These are phyloP conservation scores for Glomeris maerens DNA, from an alignment of 1,140 invertebrate genomes.

Conservation along the genomic window DNA sequence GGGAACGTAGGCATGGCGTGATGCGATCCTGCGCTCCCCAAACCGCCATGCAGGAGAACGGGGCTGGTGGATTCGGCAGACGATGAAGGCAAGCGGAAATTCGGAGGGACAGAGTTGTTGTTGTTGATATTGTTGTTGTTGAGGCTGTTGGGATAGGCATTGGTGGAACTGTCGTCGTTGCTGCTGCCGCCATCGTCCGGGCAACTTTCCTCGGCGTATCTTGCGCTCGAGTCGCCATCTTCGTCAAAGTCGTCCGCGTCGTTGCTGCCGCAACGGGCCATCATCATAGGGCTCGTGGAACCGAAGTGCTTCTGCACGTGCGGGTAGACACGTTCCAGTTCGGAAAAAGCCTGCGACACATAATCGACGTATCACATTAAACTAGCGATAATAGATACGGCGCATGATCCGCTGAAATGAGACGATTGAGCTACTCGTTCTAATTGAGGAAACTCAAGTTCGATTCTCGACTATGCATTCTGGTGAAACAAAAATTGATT, in stretches of 20 bases:
- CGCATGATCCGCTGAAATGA: background rate
- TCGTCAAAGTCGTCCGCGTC: slow-evolving; percentile 10
- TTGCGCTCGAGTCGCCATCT: background rate
- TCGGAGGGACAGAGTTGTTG: background rate
- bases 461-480: background rate
- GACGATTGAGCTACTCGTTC: background rate
- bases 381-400: background rate
- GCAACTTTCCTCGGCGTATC: background rate
- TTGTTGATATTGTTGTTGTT: slow-evolving; percentile 1
- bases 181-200: slow-evolving; percentile 1
- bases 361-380: slow-evolving; percentile 11
- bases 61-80: background rate
- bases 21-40: too few species aligned
- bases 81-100: background rate
- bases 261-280: background rate
- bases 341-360: slow-evolving; percentile 43
- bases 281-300: background rate
- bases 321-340: slow-evolving; percentile 46
- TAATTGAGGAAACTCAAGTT: background rate
- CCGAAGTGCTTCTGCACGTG: slow-evolving; percentile 51
- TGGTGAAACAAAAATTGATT: too few species aligned
- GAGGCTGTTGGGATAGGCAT: background rate
- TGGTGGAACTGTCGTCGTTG: background rate
- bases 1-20: too few species aligned
- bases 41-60: background rate